Evolutionary conservation across 2,113 vertebrate genomes (phyloP), one percentile per base, ranked within the genome.

Genomic region (Entelurus aequoreus): DNA sequence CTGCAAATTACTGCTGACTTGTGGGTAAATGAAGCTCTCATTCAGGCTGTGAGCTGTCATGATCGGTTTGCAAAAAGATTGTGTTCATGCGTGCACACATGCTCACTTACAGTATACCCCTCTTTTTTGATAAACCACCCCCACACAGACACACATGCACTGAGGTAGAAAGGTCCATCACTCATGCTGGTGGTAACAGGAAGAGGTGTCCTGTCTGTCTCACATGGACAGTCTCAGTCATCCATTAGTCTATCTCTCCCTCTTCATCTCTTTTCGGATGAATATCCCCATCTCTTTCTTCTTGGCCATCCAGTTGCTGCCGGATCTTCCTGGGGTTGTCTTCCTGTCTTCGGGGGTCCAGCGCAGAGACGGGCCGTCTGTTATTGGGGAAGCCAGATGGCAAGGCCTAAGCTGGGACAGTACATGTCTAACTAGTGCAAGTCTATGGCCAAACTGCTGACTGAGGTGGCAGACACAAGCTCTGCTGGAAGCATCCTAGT

Each of bases 21-120:
- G 81, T 84, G 86, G 81, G 81, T 76, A 86, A 85, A 87, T 87
- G 68, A 79, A 76, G 70, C 82, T 83, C 82, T 84, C 50, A 59
- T 83, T 87, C 86, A 52, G 63, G 80, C 83, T 87, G 84, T 76
- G 85, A 80, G 81, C 87, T 87, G 87, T 86, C 87, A 86, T 55
- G 79, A 87, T 78, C 66, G 71, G 74, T 86, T 88, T 84, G 79
- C 77, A 77, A 28, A 71, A 77, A 71, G 65, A 74, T 71, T 72
- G 77, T 78, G 66, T 65, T 81, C 82, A 85, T 73, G 82, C 68
- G 50, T 83, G 75, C 66, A 60, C 77, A 67, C 65, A 72, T 71
- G 62, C 75, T 69, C 75, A 71, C 69, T 63, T 64, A 51, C 37
- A 44, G 55, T 57, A 46, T 46, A 57, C 9, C 54, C 38, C 38